Evolutionary conservation across 1,140 invertebrate genomes (phyloP), one percentile per base, ranked within the genome.

Genomic region (Eriosoma lanigerum): DNA sequence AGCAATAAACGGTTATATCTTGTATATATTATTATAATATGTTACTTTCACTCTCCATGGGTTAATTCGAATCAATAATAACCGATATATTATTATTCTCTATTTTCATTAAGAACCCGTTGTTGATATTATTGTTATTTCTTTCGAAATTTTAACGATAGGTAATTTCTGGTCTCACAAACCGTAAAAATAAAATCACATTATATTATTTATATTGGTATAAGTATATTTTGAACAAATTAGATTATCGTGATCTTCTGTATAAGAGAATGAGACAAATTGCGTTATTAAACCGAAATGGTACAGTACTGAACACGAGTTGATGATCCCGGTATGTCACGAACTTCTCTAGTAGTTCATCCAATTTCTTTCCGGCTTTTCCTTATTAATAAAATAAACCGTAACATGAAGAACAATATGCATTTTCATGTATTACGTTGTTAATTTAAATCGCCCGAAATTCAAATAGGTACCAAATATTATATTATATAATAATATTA

Each of bases 191-290:
- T 21, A 70, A 50, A 50, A 48, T 32, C 44, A 48, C 10, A 48
- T 8, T 1, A 15, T 13, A 6, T 1, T 4, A 10, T 48, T 1
- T 48, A 12, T 48, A 48, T 48, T 13, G 1, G 4, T 8, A 48
- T 48, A 15, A 54, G 26, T 26, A 29, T 50, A 29, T 52, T n/a
- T 52, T 29, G 24, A 72, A 52, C 68, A 52, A 72, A 72, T 72
- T 72, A 72, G 68, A 72, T 72, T 72, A 72, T 72, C 68, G 68
- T 72, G 68, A 72, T 72, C 46, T 52, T n/a, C 68, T 8, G 68
- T 72, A 72, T 12, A 52, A 52, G 68, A 72, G 68, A 52, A 72
- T 12, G 29, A 52, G 68, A 72, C 48, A 52, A 72, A 72, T 72
- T 72, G 68, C 68, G 68, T 72, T 72, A 72, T 52, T 72, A 52